Evolutionary conservation across 2,888 invertebrate genomes (phyloP).

Genomic region (Drosophila sordidapex): DNA sequence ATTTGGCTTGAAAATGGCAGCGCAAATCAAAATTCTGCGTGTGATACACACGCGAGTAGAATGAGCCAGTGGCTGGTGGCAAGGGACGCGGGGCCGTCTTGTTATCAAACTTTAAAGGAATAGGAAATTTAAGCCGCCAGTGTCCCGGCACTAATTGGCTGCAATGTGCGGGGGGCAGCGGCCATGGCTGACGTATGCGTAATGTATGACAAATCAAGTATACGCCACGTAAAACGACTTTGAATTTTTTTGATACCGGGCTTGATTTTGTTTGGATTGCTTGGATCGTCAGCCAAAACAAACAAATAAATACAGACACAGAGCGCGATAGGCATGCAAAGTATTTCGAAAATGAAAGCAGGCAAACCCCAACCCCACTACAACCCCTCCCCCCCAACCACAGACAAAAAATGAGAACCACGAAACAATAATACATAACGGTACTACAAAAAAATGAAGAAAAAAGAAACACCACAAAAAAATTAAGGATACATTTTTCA

Average conservation of each 20-base stretch:
- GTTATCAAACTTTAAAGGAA: conserved; percentile 56
- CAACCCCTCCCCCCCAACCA: neutral
- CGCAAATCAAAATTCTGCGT: conserved; percentile 77
- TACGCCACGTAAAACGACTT: conserved; percentile 54
- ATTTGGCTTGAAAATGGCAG: conserved; percentile 33
- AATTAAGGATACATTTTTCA: conserved; percentile 70
- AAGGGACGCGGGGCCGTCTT: neutral
- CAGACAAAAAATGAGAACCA: conserved; percentile 1
- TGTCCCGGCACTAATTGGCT: conserved; percentile 61
- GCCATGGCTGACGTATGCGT: conserved; percentile 60
- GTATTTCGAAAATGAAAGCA: conserved; percentile 51
- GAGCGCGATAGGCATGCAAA: conserved; percentile 46
- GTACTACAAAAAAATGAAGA: conserved; percentile 10
- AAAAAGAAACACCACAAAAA: conserved; percentile 21
- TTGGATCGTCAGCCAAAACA: conserved; percentile 47
- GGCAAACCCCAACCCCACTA: neutral
- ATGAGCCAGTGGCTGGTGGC: neutral
- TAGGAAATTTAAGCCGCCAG: conserved; percentile 39
- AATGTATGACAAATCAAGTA: conserved; percentile 73
- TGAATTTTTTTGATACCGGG: conserved; percentile 13
- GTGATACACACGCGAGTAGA: conserved; percentile 55
- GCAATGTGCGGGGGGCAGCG: conserved; percentile 36
- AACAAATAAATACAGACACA: conserved; percentile 25
- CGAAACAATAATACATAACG: conserved; percentile 36
- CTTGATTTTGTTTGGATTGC: conserved; percentile 58